A percentile compares a stretch with the other conserved stretches of the same genome.
Evolutionary conservation across 1,140 invertebrate genomes (phyloP).

Genomic region (Sipha flava): DNA sequence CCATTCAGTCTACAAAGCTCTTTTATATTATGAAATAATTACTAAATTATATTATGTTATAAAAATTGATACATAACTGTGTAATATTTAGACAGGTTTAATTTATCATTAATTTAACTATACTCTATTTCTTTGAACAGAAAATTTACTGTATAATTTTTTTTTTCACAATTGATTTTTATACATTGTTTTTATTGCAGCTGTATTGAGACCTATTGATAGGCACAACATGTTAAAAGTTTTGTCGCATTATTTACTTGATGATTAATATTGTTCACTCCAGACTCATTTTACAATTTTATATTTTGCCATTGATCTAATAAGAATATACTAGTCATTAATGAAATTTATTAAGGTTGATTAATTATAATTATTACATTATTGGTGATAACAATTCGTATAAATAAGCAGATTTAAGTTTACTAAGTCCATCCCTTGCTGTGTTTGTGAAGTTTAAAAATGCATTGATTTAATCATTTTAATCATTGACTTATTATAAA

Average conservation of each 20-base stretch:
- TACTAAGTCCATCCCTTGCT: neutral
- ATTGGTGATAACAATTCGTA: neutral
- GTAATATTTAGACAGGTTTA: neutral
- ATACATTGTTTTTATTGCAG: neutral
- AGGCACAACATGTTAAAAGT: too few relatives aligned
- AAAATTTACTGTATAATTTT: neutral
- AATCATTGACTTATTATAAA: neutral
- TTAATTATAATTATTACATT: slow-evolving; percentile 2
- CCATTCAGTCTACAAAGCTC: neutral
- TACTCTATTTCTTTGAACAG: neutral
- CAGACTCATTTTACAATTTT: neutral
- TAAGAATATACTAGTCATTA: slow-evolving; percentile 17
- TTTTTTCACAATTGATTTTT: neutral
- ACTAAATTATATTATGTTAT: neutral
- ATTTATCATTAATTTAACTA: too few relatives aligned
- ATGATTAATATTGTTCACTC: neutral
- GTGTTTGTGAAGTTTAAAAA: too few relatives aligned
- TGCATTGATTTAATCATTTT: neutral
- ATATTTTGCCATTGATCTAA: neutral
- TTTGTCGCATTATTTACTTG: neutral
- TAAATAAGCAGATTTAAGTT: neutral
- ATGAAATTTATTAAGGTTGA: neutral
- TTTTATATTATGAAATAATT: neutral
- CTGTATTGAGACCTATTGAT: too few relatives aligned
- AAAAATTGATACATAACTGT: neutral